Percentiles rank a stretch among this genome's conserved stretches.
phyloP scores from a whole-genome alignment of 2,113 vertebrate species.

The Gavia stellata region DNA sequence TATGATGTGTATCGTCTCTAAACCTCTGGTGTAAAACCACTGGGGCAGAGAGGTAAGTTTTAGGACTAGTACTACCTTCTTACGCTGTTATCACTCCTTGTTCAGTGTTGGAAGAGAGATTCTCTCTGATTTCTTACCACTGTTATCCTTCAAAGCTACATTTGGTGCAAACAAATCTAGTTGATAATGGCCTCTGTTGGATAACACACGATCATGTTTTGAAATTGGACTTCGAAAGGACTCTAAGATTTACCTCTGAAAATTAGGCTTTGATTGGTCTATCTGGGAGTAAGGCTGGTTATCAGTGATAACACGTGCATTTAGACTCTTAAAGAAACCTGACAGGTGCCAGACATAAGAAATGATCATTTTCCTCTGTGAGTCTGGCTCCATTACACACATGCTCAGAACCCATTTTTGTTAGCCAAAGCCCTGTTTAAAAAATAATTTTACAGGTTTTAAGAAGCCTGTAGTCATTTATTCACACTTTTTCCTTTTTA shows the following conservation, averaged over 20 bases:
- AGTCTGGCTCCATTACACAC: not conserved
- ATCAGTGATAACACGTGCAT: not conserved
- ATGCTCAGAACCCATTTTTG: conserved; percentile 2
- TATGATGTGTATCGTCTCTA: not conserved
- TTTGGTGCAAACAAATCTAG: not conserved
- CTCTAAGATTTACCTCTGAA: not conserved
- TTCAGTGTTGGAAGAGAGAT: not conserved
- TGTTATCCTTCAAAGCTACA: not conserved
- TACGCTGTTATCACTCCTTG: not conserved
- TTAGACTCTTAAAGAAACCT: conserved; percentile 6
- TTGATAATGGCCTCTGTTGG: not conserved
- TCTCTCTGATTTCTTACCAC: not conserved
- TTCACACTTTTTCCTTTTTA: not conserved
- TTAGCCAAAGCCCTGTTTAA: not conserved
- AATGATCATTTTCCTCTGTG: conserved; percentile 12
- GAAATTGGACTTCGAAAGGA: not conserved
- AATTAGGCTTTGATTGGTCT: not conserved
- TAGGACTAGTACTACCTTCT: not conserved
- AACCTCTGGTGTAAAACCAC: not conserved
- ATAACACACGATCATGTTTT: not conserved
- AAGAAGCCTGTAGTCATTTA: conserved; percentile 21
- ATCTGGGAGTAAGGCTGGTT: not conserved
- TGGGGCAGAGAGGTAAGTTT: not conserved
- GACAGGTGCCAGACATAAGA: not conserved
- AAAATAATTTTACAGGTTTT: conserved; percentile 26